phyloP scores from a whole-genome alignment of 2,113 vertebrate species.

The Muntiacus reevesi region DNA sequence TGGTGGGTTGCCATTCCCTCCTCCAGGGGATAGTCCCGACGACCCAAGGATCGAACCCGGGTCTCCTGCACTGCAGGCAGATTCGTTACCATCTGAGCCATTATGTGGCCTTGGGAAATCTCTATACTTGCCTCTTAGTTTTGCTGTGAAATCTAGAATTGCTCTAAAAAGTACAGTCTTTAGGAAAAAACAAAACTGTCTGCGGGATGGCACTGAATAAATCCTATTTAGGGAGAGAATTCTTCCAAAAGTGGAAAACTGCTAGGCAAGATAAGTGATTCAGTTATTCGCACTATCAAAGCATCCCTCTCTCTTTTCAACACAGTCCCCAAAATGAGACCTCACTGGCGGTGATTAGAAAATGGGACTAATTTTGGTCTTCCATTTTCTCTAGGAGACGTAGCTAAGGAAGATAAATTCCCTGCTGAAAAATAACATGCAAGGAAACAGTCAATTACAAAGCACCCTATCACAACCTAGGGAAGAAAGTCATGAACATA shows the following conservation, averaged over 20 bases:
- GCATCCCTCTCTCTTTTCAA: neutral
- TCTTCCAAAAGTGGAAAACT: neutral
- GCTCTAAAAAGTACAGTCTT: neutral
- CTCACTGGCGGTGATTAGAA: neutral
- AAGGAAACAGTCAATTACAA: conserved; percentile 1
- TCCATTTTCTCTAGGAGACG: neutral
- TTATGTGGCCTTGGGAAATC: neutral
- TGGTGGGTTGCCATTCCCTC: neutral
- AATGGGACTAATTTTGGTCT: neutral
- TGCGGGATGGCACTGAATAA: neutral
- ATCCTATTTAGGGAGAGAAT: neutral
- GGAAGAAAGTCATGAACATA: neutral
- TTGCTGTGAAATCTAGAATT: neutral
- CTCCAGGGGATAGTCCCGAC: neutral
- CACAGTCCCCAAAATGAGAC: neutral
- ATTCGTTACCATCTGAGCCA: neutral
- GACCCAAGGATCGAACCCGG: neutral
- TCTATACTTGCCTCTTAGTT: neutral
- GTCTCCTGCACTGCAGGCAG: neutral
- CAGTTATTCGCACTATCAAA: neutral
- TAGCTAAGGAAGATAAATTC: neutral
- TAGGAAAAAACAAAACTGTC: neutral
- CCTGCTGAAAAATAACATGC: neutral
- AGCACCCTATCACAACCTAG: neutral
- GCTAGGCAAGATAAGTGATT: neutral